Evolutionary conservation across 1,140 invertebrate species (phyloP).

Genomic region (Sminthurides bifidus): DNA sequence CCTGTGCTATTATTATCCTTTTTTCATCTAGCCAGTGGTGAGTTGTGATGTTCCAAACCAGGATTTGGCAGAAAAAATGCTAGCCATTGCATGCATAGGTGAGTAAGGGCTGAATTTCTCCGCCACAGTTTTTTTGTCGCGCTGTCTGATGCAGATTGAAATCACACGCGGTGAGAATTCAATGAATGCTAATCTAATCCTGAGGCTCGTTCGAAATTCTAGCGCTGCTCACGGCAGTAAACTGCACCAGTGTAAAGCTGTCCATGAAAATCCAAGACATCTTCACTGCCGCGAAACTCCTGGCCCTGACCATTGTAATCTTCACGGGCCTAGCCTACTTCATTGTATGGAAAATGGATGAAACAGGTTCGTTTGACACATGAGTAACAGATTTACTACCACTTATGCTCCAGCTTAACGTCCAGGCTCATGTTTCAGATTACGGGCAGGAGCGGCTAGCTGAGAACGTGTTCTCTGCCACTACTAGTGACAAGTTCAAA

Average conservation of each 20-base stretch:
- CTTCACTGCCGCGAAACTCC: slow-evolving; percentile 76
- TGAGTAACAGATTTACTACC: background rate
- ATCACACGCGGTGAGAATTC: background rate
- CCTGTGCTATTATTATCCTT: too few relatives aligned
- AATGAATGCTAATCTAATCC: background rate
- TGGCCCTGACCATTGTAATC: slow-evolving; percentile 71
- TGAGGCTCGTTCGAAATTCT: slow-evolving; percentile 18
- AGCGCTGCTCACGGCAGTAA: slow-evolving; percentile 78
- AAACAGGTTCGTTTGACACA: background rate
- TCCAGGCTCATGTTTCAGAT: background rate
- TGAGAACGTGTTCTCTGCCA: background rate
- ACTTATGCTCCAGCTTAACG: background rate
- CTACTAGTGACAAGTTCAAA: background rate
- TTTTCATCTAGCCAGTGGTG: too few relatives aligned
- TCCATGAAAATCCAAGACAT: slow-evolving; percentile 80
- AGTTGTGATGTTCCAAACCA: too few relatives aligned
- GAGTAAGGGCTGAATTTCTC: too few relatives aligned
- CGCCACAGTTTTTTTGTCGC: too few relatives aligned
- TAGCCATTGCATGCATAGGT: slow-evolving; percentile 60
- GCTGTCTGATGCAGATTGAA: too few relatives aligned
- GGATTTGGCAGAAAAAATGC: slow-evolving; percentile 47
- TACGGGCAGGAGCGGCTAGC: background rate
- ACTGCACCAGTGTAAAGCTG: slow-evolving; percentile 75
- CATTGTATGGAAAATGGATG: slow-evolving; percentile 41
- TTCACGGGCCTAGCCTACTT: slow-evolving; percentile 63